Evolutionary conservation across 2,888 invertebrate genomes (phyloP).

Genomic region (Dugesia japonica): DNA sequence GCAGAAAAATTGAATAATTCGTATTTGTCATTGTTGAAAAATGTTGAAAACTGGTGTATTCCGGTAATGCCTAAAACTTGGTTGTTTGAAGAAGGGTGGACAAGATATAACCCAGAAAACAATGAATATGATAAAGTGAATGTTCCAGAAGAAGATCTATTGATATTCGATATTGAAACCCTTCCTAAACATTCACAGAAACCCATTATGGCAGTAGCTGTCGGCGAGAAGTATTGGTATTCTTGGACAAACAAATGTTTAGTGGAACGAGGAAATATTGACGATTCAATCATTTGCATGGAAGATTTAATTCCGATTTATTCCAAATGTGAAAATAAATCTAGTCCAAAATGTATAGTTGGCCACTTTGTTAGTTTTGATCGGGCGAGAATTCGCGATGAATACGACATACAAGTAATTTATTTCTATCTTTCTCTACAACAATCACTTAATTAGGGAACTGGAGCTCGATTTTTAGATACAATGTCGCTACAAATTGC

Average conservation of each 20-base stretch:
- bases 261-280: background rate
- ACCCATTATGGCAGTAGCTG: conserved; percentile 79
- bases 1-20: conserved; percentile 60
- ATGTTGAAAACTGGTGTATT: conserved; percentile 51
- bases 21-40: conserved; percentile 56
- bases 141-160: conserved; percentile 64
- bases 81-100: conserved; percentile 51
- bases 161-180: conserved; percentile 84
- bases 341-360: conserved; percentile 55
- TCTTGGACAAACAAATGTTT: background rate
- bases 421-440: background rate
- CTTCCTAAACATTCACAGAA: conserved; percentile 65
- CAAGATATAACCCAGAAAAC: conserved; percentile 51
- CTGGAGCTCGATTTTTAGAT: conserved; percentile 66
- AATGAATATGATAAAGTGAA: conserved; percentile 50
- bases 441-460: conserved; percentile 48
- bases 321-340: conserved; percentile 31
- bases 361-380: conserved; percentile 94
- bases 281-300: conserved; percentile 46
- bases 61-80: conserved; percentile 61
- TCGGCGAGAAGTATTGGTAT: conserved; percentile 65
- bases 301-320: conserved; percentile 22
- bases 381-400: conserved; percentile 71
- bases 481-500: conserved; percentile 93
- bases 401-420: conserved; percentile 63